Percentiles rank a stretch among this genome's conserved stretches.
phyloP scores from a whole-genome alignment of 2,113 vertebrate genomes.

The Callipepla squamata region DNA sequence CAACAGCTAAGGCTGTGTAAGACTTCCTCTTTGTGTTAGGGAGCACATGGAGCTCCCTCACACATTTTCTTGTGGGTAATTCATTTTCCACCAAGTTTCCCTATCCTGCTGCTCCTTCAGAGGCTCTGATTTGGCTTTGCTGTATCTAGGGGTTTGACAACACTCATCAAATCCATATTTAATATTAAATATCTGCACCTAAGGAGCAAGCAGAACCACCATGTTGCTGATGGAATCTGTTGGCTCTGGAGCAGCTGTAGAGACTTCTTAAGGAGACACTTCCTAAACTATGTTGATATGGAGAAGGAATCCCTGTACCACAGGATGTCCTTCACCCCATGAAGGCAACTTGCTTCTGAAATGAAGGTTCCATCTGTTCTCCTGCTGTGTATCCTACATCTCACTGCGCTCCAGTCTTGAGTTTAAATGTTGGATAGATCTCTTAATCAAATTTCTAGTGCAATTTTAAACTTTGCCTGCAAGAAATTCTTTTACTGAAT shows the following conservation, averaged over 20 bases:
- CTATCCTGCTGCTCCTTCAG: neutral
- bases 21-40: neutral
- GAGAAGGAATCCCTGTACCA: neutral
- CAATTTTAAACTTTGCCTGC: neutral
- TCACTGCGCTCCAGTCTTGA: fast-evolving
- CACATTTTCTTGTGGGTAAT: neutral
- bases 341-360: neutral
- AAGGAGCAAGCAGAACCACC: neutral
- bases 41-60: neutral
- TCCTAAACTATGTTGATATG: neutral
- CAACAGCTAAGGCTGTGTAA: neutral
- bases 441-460: neutral
- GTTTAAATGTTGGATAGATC: fast-evolving
- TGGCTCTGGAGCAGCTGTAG: neutral
- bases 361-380: fast-evolving
- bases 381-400: fast-evolving
- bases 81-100: neutral
- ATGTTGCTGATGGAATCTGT: neutral
- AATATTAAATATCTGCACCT: neutral
- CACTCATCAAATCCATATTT: neutral
- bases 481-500: neutral
- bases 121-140: neutral
- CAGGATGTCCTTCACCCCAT: fast-evolving
- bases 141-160: neutral
- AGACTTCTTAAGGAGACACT: neutral